Evolutionary conservation across 2,113 vertebrate genomes (phyloP), one percentile per base, ranked within the genome.

Genomic region (Sturnus vulgaris): DNA sequence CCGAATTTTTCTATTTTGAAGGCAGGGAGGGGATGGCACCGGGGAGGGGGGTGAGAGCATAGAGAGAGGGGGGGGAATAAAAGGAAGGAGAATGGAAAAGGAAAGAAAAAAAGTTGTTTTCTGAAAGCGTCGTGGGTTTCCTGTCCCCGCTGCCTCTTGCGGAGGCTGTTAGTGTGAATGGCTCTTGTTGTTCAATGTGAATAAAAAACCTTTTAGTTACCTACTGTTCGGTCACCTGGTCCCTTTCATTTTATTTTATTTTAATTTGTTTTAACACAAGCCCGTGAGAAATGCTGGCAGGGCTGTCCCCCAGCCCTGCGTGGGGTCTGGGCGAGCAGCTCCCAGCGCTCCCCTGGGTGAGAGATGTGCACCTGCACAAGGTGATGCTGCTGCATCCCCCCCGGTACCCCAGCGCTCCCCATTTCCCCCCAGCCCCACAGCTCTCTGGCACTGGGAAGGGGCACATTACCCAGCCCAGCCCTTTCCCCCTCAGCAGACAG

Each of bases 151-250:
- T 93, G 93, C 93, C 95, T 94, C 95, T 95, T 87, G 87, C 93
- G 5, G 96, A 94, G 93, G 93, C 92, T 82, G 94, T 86, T 92
- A 94, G 94, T 88, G 94, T 97, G 91, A 94, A 93, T 96, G 94
- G 94, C 97, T 95, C 84, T 78, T 98, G 97, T 98, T 97, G 98
- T 98, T 97, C 96, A 81, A 97, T 98, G 98, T 98, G 98, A 98
- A 98, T 98, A 98, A 97, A 98, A 98, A 86, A 97, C 96, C 96
- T 95, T 96, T 98, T 98, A 97, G 96, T 95, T 97, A 97, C 91
- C 94, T 95, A 90, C 93, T 92, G 92, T 70, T 96, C 92, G 13
- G 64, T 97, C 96, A 80, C 90, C 79, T 85, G 92, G 63, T 46
- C 63, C 95, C 93, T 91, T 93, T 92, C 63, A 37, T 95, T 91